phyloP scores from a whole-genome alignment of 53 echinoderm and acorn worm species.

The Antedon mediterranea region DNA sequence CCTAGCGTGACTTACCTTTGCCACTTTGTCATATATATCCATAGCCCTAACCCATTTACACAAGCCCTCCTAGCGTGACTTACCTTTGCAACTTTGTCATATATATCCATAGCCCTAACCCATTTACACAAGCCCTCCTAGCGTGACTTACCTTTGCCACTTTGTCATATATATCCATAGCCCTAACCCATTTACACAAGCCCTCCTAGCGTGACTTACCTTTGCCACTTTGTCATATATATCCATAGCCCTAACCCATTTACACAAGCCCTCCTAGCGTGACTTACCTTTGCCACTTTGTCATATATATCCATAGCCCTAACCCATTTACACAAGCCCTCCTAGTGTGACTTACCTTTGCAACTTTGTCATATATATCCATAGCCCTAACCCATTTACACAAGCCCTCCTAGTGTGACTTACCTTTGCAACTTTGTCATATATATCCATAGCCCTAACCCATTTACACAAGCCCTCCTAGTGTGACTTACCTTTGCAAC shows the following conservation, averaged over 20 bases:
- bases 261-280: no score
- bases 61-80: no score
- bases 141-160: conserved; percentile 94
- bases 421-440: conserved; percentile 96
- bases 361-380: conserved; percentile 88
- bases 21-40: conserved; percentile 88
- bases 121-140: conserved; percentile 48
- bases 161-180: conserved; percentile 90
- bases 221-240: conserved; percentile 90
- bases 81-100: conserved; percentile 96
- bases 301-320: conserved; percentile 92
- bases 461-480: conserved; percentile 48
- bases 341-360: conserved; percentile 76
- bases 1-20: conserved; percentile 76
- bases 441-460: conserved; percentile 92
- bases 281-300: conserved; percentile 88
- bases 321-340: conserved; percentile 85
- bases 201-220: conserved; percentile 46
- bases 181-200: conserved; percentile 93
- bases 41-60: conserved; percentile 95
- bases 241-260: conserved; percentile 94
- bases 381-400: conserved; percentile 95
- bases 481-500: conserved; percentile 94
- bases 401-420: no score
- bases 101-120: conserved; percentile 92